phyloP scores from a whole-genome alignment of 2,888 invertebrate genomes.

The Orthosia gracilis region DNA sequence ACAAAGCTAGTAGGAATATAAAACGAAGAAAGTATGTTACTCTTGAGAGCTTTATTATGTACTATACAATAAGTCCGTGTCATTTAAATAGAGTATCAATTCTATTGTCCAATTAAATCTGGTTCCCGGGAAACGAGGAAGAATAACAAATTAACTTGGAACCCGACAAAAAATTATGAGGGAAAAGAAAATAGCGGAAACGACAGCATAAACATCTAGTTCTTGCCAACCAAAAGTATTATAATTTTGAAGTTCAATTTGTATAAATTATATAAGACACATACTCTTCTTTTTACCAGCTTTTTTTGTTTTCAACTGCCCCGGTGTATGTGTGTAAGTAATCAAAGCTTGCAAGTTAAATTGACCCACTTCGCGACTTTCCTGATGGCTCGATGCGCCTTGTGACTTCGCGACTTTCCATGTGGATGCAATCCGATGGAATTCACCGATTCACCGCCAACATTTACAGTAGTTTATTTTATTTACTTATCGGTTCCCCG shows the following conservation, averaged over 20 bases:
- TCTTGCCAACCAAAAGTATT: neutral
- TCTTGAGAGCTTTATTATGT: neutral
- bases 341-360: too few relatives aligned
- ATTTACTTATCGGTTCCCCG: too few relatives aligned
- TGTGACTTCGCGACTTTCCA: too few relatives aligned
- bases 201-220: neutral
- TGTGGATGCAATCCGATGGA: too few relatives aligned
- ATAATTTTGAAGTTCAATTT: neutral
- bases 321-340: too few relatives aligned
- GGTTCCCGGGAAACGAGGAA: slow-evolving; percentile 1
- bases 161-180: slow-evolving; percentile 40
- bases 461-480: too few relatives aligned
- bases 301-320: too few relatives aligned
- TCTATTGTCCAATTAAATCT: slow-evolving; percentile 26
- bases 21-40: neutral
- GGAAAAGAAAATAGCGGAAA: slow-evolving; percentile 12
- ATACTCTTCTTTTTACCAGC: too few relatives aligned
- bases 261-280: too few relatives aligned
- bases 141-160: slow-evolving; percentile 29
- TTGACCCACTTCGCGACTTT: too few relatives aligned
- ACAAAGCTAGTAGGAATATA: neutral
- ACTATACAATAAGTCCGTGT: neutral
- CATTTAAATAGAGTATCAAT: slow-evolving; percentile 13
- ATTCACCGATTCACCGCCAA: too few relatives aligned
- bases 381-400: too few relatives aligned